Percentiles rank a stretch among this genome's conserved stretches.
Evolutionary conservation across 2,113 vertebrate genomes (phyloP).

Genomic region (Dipodomys spectabilis): DNA sequence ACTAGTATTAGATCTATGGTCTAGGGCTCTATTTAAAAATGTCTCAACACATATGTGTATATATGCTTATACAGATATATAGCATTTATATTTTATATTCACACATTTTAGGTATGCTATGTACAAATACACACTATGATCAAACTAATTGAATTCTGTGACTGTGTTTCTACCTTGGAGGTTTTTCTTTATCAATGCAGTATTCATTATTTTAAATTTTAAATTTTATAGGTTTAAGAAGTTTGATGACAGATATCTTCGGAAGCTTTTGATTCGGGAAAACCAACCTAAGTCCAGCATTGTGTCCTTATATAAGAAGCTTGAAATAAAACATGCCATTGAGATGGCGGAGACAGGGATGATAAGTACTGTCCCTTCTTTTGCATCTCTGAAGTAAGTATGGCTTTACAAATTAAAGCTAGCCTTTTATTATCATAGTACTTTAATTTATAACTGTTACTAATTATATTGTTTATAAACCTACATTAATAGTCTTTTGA

Average conservation of each 20-base stretch:
- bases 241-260: slow-evolving; percentile 90
- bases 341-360: slow-evolving; percentile 90
- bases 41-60: not conserved
- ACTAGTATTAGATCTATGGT: not conserved
- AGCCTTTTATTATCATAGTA: too few relatives aligned
- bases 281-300: slow-evolving; percentile 92
- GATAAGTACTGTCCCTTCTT: slow-evolving; percentile 87
- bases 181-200: not conserved
- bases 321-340: slow-evolving; percentile 93
- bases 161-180: not conserved
- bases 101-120: not conserved
- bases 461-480: not conserved
- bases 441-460: too few relatives aligned
- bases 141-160: not conserved
- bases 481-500: not conserved
- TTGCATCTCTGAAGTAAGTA: slow-evolving; percentile 88
- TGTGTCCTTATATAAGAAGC: slow-evolving; percentile 92
- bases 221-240: slow-evolving; percentile 90
- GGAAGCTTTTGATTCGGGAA: slow-evolving; percentile 91
- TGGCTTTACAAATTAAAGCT: not conserved
- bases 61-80: not conserved
- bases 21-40: not conserved
- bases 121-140: not conserved
- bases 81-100: fast-evolving
- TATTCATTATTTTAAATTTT: not conserved